Conservation (phyloP, 2,797 vertebrate genomes). For the Urosaurus nigricauda region DNA sequence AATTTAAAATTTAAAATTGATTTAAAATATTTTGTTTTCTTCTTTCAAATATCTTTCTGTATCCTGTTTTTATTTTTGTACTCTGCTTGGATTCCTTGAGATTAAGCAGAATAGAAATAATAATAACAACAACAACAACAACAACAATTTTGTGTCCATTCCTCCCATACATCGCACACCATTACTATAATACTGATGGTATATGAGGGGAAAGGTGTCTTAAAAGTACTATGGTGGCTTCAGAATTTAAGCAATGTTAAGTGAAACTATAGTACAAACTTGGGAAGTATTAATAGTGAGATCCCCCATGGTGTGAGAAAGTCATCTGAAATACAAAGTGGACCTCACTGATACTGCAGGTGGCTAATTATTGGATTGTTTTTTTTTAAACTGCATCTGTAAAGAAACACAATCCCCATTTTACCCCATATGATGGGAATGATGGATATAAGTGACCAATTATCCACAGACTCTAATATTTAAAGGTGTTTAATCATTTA, state of each 20-base stretch:
- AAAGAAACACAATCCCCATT: not conserved
- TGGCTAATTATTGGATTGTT: not conserved
- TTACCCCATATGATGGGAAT: not conserved
- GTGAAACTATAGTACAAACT: not conserved
- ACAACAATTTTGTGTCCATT: too few relatives aligned
- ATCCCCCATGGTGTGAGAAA: not conserved
- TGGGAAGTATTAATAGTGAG: not conserved
- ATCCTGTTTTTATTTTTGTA: too few relatives aligned
- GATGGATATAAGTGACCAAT: not conserved
- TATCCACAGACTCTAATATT: not conserved
- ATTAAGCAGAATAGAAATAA: too few relatives aligned
- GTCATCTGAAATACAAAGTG: too few relatives aligned
- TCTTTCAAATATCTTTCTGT: too few relatives aligned
- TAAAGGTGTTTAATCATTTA: constrained; percentile 44
- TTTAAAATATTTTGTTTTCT: too few relatives aligned
- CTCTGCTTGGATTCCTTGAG: too few relatives aligned
- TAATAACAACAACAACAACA: too few relatives aligned
- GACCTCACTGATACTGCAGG: too few relatives aligned
- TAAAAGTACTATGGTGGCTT: not conserved
- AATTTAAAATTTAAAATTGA: too few relatives aligned
- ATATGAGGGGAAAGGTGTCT: not conserved
- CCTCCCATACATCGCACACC: too few relatives aligned
- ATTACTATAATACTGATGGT: not conserved
- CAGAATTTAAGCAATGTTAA: not conserved
- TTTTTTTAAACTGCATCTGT: not conserved